phyloP scores from a whole-genome alignment of 2,888 invertebrate genomes.

The Ryuthela nishihirai region DNA sequence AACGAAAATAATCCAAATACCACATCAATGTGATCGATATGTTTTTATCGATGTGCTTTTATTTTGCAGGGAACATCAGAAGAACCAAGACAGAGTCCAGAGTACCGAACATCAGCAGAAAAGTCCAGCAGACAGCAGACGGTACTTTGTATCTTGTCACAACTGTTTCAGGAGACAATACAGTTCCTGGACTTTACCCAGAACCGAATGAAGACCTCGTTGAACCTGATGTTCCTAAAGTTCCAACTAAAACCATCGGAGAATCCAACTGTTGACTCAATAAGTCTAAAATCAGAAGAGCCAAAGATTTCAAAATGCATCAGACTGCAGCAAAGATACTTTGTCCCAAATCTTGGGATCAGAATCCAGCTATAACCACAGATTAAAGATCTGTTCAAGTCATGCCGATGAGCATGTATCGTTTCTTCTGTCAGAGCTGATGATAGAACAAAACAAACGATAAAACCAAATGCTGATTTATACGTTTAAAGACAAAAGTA shows the following conservation, averaged over 20 bases:
- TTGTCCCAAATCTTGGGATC: neutral
- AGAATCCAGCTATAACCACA: no score
- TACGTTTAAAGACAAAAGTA: no score
- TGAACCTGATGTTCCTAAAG: slow-evolving; percentile 14
- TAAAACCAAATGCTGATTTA: no score
- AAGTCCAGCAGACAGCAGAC: slow-evolving; percentile 31
- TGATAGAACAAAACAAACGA: no score
- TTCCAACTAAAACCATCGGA: slow-evolving; percentile 15
- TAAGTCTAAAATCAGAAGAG: neutral
- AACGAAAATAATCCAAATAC: no score
- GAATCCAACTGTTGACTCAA: slow-evolving; percentile 29
- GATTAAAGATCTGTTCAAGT: no score
- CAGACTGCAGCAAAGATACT: neutral
- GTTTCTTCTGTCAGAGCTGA: no score
- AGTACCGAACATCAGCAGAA: slow-evolving; percentile 21
- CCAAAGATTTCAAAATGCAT: neutral
- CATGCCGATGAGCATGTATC: no score
- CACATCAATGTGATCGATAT: no score
- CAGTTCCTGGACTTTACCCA: slow-evolving; percentile 24
- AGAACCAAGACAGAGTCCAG: slow-evolving; percentile 16
- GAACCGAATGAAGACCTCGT: slow-evolving; percentile 27
- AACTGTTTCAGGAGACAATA: slow-evolving; percentile 27
- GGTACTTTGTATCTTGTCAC: slow-evolving; percentile 29
- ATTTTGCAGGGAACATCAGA: slow-evolving; percentile 13
- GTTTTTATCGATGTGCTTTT: neutral